Evolutionary conservation across 2,113 vertebrate species (phyloP).

Genomic region (Caracal caracal): DNA sequence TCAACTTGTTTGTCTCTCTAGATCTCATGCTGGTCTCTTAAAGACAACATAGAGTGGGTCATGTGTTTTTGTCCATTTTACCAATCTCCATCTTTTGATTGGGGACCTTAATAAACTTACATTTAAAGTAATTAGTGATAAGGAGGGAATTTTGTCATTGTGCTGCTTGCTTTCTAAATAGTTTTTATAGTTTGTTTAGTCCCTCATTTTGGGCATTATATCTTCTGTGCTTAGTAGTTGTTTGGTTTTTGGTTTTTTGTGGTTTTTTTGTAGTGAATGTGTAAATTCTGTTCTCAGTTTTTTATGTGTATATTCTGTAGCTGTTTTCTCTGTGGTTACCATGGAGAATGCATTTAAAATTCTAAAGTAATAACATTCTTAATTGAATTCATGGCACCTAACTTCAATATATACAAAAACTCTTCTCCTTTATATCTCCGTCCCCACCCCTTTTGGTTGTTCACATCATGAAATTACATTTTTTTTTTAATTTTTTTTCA

Average conservation of each 20-base stretch:
- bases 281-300: neutral
- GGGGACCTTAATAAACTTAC: neutral
- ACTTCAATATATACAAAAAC: neutral
- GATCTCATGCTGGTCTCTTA: neutral
- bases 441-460: neutral
- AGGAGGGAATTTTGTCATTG: neutral
- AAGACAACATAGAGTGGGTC: neutral
- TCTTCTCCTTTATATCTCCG: neutral
- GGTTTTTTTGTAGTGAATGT: neutral
- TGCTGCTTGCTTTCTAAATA: neutral
- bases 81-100: neutral
- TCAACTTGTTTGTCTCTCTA: neutral
- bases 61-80: neutral
- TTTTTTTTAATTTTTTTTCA: no score
- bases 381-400: neutral
- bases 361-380: neutral
- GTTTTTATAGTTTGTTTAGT: neutral
- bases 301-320: neutral
- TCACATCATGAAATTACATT: neutral
- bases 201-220: neutral
- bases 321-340: neutral
- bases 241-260: no score
- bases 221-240: neutral
- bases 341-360: neutral
- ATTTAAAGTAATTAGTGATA: neutral